Evolutionary conservation across 2,888 invertebrate genomes (phyloP).

Genomic region (Mythimna ferrago): DNA sequence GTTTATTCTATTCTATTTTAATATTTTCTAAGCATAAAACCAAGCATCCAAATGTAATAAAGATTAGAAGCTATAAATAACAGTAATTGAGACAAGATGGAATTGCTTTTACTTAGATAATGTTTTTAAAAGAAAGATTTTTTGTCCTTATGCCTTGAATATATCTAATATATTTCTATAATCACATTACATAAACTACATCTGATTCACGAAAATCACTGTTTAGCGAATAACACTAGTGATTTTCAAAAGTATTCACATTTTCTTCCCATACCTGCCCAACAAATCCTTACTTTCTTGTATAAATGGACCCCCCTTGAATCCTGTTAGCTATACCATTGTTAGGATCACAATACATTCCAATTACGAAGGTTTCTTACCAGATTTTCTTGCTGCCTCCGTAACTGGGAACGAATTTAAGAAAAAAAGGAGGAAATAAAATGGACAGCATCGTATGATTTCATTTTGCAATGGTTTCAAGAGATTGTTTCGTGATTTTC

Average conservation of each 20-base stretch:
- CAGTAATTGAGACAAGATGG: background rate
- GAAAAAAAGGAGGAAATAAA: slow-evolving; percentile 40
- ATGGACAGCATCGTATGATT: slow-evolving; percentile 32
- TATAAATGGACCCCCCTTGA: slow-evolving; percentile 71
- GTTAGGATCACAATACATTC: slow-evolving; percentile 77
- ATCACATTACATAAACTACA: background rate
- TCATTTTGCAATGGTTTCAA: slow-evolving; percentile 28
- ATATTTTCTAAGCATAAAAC: background rate
- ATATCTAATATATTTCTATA: background rate
- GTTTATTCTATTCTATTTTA: no score
- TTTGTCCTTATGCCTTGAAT: background rate
- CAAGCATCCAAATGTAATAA: background rate
- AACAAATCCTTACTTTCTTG: slow-evolving; percentile 67
- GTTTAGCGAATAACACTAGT: slow-evolving; percentile 17
- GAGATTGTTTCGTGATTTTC: background rate
- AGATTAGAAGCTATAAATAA: background rate
- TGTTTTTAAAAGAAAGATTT: background rate
- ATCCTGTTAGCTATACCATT: slow-evolving; percentile 73
- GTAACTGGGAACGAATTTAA: slow-evolving; percentile 52
- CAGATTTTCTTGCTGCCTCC: slow-evolving; percentile 59
- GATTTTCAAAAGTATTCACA: slow-evolving; percentile 48
- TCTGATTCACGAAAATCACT: slow-evolving; percentile 4
- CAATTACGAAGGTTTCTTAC: slow-evolving; percentile 71
- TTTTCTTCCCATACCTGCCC: slow-evolving; percentile 54
- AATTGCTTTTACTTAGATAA: background rate